Conservation (phyloP, 2,113 vertebrate genomes). For the Gallinago jamesoni region DNA sequence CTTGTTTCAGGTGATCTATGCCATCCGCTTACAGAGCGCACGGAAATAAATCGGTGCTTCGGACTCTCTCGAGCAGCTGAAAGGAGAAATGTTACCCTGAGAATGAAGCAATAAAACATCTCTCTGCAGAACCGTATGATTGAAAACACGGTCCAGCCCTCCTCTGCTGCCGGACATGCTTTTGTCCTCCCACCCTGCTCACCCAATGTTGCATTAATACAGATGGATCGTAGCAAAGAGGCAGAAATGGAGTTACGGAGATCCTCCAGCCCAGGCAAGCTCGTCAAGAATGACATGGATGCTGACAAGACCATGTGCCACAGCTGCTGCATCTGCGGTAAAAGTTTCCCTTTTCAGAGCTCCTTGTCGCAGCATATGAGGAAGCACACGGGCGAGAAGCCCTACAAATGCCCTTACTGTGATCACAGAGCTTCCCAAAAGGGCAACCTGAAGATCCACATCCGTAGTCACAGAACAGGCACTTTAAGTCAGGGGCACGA, state of each 20-base stretch:
- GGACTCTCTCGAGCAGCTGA: neutral
- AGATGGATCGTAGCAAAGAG: slow-evolving; percentile 79
- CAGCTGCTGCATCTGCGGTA: slow-evolving; percentile 90
- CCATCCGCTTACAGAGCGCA: neutral
- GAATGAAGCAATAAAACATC: slow-evolving; percentile 62
- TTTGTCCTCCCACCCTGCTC: neutral
- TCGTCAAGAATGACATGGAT: slow-evolving; percentile 72
- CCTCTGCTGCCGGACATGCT: neutral
- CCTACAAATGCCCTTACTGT: slow-evolving; percentile 97
- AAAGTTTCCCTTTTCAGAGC: slow-evolving; percentile 95
- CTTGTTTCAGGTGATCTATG: slow-evolving; percentile 69
- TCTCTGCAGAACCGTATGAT: slow-evolving; percentile 46
- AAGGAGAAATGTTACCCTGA: neutral
- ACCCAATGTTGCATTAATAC: slow-evolving; percentile 19
- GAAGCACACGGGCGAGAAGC: slow-evolving; percentile 92
- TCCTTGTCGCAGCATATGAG: slow-evolving; percentile 96
- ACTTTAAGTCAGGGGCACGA: slow-evolving; percentile 85
- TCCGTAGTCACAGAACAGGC: slow-evolving; percentile 91
- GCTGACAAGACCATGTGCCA: slow-evolving; percentile 80
- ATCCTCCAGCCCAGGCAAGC: slow-evolving; percentile 70
- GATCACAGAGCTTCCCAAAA: slow-evolving; percentile 95
- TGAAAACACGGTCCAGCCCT: neutral
- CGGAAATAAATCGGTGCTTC: neutral
- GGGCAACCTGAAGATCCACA: slow-evolving; percentile 95
- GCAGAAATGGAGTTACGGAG: slow-evolving; percentile 79